Base-by-base conservation (phyloP, 2,888 invertebrate species). In the Eueremaeus valkanovi region DNA sequence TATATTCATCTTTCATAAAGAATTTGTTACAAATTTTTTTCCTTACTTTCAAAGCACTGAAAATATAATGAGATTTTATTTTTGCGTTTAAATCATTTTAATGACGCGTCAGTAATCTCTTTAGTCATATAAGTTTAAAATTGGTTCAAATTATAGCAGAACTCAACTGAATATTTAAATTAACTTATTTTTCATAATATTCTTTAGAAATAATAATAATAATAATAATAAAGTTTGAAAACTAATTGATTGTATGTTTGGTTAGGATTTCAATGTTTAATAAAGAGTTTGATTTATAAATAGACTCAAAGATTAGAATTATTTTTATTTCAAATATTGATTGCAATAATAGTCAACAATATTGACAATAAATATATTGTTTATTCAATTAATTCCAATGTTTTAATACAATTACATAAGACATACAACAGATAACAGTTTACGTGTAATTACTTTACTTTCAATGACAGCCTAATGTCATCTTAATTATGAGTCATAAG, bases 391-490 rank as follows among this genome's bases (percentile, higher is more conserved):
- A 18, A n/a, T 49, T 21, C 21, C 5, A 40, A 5, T 9, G 40
- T 40, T 9, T 18, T 16, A 55, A 55, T 51, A 55, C 27, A 13
- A 27, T 27, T 55, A 24, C 55, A 55, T 55, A 55, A 55, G 55
- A 55, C 55, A 55, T 11, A 55, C 55, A 55, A 55, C 55, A 55
- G 55, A 55, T 55, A 55, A 11, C 6, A 27, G 55, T 24, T 55
- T 55, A 55, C 24, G 27, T 27, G 55, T 27, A 55, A 55, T 55
- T 55, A 27, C n/a, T 55, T 8, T 13, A 11, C 24, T 5, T 24
- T 55, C 55, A 55, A 55, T 55, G 55, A 55, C 55, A 55, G 55
- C 24, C 55, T 55, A 27, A 55, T 55, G 55, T 55, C 55, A 55
- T 55, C 55, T 55, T 55, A 55, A 55, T 55, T 55, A 55, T 55